Percentiles rank a stretch among this genome's conserved stretches.
Evolutionary conservation across 2,113 vertebrate genomes (phyloP).

Genomic region (Nothocercus nigrocapillus): DNA sequence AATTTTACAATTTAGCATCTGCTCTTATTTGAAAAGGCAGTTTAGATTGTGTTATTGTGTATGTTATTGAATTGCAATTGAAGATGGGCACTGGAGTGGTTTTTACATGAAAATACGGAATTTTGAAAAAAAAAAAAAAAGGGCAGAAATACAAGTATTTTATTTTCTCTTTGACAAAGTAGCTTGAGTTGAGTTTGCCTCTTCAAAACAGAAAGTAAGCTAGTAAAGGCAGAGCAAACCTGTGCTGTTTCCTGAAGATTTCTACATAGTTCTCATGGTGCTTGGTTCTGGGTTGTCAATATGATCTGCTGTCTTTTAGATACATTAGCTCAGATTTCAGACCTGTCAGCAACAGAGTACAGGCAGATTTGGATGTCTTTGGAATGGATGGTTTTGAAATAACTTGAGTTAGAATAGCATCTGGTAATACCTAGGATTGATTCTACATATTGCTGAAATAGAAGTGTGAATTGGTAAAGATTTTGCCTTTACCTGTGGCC

Average conservation of each 20-base stretch:
- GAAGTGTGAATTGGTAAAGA: background rate
- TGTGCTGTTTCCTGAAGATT: background rate
- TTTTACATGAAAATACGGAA: background rate
- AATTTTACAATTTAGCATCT: background rate
- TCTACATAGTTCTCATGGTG: background rate
- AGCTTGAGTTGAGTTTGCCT: background rate
- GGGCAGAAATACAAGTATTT: background rate
- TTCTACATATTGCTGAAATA: background rate
- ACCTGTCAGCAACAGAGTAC: background rate
- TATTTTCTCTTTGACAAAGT: background rate
- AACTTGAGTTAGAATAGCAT: background rate
- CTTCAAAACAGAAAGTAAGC: background rate
- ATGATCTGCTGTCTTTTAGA: background rate
- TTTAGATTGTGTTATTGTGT: background rate
- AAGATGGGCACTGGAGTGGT: background rate
- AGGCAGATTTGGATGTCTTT: background rate
- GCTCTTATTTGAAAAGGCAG: background rate
- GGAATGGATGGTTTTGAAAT: background rate
- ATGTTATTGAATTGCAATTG: background rate
- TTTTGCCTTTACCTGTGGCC: background rate
- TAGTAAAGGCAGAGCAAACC: background rate
- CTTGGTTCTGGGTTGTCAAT: background rate
- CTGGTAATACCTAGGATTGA: background rate
- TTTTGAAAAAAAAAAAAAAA: background rate
- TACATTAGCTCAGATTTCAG: background rate